Evolutionary conservation across 2,113 vertebrate species (phyloP).

Genomic region (Rostratula benghalensis): DNA sequence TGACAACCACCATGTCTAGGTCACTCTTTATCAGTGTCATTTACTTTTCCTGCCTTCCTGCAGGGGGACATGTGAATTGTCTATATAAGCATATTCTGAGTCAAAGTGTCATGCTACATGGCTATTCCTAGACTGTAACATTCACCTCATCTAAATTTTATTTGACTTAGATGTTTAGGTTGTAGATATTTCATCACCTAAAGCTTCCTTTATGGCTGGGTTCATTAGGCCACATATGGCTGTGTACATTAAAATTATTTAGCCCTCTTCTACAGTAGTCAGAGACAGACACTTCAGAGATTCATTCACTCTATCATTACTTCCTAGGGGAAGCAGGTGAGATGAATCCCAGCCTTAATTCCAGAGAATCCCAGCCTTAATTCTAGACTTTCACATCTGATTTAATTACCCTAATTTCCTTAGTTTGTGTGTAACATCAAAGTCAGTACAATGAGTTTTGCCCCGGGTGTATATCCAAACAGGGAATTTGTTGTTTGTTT

Average conservation of each 20-base stretch:
- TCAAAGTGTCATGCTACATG: background rate
- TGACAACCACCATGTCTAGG: background rate
- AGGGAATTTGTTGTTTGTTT: background rate
- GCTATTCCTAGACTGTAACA: background rate
- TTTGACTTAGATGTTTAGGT: background rate
- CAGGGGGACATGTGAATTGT: background rate
- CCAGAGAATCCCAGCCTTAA: background rate
- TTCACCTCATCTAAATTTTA: background rate
- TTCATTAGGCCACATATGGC: background rate
- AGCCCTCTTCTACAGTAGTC: background rate
- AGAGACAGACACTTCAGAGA: background rate
- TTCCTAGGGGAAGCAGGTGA: background rate
- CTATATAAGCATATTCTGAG: background rate
- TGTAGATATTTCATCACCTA: background rate
- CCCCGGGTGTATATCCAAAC: background rate
- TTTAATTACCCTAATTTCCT: background rate
- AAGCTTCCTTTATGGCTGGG: background rate
- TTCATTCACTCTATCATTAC: background rate
- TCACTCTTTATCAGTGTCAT: background rate
- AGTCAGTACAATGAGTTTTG: background rate
- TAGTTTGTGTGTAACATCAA: background rate
- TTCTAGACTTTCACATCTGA: background rate
- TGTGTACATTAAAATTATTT: background rate
- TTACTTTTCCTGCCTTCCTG: background rate
- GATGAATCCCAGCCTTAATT: slow-evolving; percentile 3